Conservation (phyloP, 64 coral and sea anemone species). For the Pachyseris speciosa region DNA sequence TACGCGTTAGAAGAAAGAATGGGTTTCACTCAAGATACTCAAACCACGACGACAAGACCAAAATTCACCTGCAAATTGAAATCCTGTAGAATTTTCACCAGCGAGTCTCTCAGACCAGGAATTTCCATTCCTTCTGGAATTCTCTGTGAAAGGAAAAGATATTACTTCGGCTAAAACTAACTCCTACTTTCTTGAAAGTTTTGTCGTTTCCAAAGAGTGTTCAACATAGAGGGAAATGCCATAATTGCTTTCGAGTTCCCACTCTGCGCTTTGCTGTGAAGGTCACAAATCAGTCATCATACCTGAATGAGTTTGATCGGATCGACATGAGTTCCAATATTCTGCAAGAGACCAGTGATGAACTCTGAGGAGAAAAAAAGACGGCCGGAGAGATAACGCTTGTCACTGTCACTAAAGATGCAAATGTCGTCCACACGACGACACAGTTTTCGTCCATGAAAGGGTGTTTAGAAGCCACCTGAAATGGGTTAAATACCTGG, state of each 20-base stretch:
- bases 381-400: neutral
- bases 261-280: too few species aligned
- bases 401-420: too few species aligned
- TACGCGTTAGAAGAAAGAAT: too few species aligned
- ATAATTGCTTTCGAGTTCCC: too few species aligned
- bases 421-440: too few species aligned
- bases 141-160: slow-evolving; percentile 55
- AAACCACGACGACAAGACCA: neutral
- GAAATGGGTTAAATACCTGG: slow-evolving; percentile 68
- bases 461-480: neutral
- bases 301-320: slow-evolving; percentile 98
- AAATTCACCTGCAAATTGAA: slow-evolving; percentile 93
- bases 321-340: slow-evolving; percentile 98
- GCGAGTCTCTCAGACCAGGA: slow-evolving; percentile 90
- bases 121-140: slow-evolving; percentile 95
- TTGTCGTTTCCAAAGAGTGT: neutral
- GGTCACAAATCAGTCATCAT: neutral
- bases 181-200: neutral
- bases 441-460: too few species aligned
- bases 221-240: too few species aligned
- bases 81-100: slow-evolving; percentile 98
- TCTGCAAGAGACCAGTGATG: slow-evolving; percentile 96
- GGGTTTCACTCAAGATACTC: too few species aligned
- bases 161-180: neutral
- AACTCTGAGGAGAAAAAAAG: slow-evolving; percentile 66